Conservation (phyloP, 1,140 invertebrate genomes). For the Drosophila yakuba region DNA sequence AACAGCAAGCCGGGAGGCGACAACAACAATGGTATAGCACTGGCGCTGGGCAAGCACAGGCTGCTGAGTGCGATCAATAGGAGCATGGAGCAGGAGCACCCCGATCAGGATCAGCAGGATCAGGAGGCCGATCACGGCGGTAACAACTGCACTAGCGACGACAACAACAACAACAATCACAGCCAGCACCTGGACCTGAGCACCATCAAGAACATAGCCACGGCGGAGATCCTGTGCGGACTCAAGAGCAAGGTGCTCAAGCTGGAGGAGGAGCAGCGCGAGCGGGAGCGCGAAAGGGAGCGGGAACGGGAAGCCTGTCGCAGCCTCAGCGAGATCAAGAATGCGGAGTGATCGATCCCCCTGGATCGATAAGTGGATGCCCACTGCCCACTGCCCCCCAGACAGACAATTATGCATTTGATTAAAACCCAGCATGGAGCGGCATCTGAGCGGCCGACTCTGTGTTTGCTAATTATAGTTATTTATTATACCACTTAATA, state of each 20-base stretch:
- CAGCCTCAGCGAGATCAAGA: constrained; percentile 75
- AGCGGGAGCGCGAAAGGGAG: constrained; percentile 57
- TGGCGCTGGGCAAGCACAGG: constrained; percentile 69
- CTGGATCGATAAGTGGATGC: background rate
- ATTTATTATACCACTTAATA: constrained; percentile 80
- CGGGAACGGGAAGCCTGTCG: constrained; percentile 63
- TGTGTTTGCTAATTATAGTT: constrained; percentile 77
- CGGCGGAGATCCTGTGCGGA: constrained; percentile 77
- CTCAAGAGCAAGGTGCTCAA: constrained; percentile 82
- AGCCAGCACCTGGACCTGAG: constrained; percentile 75
- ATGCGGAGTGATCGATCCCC: constrained; percentile 72
- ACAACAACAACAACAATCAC: constrained; percentile 72
- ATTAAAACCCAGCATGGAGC: constrained; percentile 63
- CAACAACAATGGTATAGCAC: constrained; percentile 54
- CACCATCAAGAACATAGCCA: constrained; percentile 81
- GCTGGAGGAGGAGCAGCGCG: constrained; percentile 75
- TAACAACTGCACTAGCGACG: constrained; percentile 46
- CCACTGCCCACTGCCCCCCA: background rate
- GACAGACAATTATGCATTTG: constrained; percentile 64
- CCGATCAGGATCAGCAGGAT: constrained; percentile 32
- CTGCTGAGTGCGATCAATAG: constrained; percentile 72
- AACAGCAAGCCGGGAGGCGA: constrained; percentile 60
- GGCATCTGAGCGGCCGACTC: constrained; percentile 23
- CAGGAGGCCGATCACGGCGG: constrained; percentile 32
- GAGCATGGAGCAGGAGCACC: constrained; percentile 57